Conservation (phyloP, 2,888 invertebrate genomes). For the Calameuta filiformis region DNA sequence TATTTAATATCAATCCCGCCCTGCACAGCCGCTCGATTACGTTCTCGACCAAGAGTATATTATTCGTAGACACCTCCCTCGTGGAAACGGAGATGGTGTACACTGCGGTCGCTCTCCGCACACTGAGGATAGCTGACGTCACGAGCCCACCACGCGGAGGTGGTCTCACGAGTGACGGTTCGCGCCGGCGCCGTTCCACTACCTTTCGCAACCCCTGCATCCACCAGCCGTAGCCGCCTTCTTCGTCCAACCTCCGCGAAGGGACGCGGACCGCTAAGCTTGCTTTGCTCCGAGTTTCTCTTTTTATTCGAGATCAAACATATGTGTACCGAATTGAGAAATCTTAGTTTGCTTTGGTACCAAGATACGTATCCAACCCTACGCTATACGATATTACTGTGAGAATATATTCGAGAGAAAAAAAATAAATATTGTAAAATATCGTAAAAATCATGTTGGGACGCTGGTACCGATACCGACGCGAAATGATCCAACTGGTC, state of each 20-base stretch:
- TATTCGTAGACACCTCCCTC: background rate
- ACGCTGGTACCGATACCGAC: background rate
- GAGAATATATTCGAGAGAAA: background rate
- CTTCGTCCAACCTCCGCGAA: background rate
- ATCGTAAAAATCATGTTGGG: background rate
- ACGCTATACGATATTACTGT: background rate
- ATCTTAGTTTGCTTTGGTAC: background rate
- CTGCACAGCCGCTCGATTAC: background rate
- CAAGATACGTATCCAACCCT: background rate
- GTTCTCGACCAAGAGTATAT: background rate
- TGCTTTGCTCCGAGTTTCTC: background rate
- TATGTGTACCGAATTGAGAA: background rate
- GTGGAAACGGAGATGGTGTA: constrained; percentile 48
- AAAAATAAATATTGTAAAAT: background rate
- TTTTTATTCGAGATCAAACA: background rate
- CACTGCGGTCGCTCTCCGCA: constrained; percentile 65
- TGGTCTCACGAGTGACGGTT: constrained; percentile 54
- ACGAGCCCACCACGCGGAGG: constrained; percentile 64
- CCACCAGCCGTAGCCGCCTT: constrained; percentile 26
- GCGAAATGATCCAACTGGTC: background rate
- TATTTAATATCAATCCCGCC: background rate
- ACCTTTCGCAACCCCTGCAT: constrained; percentile 36
- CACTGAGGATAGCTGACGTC: constrained; percentile 64
- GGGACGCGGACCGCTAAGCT: background rate
- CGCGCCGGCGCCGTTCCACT: constrained; percentile 54